A percentile compares a stretch with the other conserved stretches of the same genome.
Conservation (phyloP, 2,797 vertebrate species). For the Gambelia wislizenii region DNA sequence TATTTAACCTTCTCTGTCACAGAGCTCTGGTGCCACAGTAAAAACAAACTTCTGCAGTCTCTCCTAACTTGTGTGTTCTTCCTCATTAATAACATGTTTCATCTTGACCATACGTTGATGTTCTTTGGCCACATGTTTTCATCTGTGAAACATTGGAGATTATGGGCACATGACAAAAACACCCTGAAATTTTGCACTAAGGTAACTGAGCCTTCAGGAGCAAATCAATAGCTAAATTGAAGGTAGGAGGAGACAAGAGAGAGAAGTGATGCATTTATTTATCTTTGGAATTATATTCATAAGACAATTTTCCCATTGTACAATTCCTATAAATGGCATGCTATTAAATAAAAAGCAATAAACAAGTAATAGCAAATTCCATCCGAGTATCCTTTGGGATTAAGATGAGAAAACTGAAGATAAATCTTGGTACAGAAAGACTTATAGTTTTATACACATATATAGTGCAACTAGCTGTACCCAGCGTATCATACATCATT, state of each 20-base stretch:
- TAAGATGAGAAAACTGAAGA: not conserved
- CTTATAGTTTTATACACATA: too few relatives aligned
- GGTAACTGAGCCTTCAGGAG: not conserved
- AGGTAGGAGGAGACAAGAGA: not conserved
- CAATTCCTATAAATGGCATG: not conserved
- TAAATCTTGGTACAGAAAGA: not conserved
- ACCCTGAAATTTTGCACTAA: not conserved
- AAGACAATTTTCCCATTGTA: not conserved
- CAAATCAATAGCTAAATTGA: not conserved
- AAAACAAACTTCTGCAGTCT: too few relatives aligned
- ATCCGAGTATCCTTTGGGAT: not conserved
- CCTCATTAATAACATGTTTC: too few relatives aligned
- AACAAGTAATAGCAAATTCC: not conserved
- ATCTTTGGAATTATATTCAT: not conserved
- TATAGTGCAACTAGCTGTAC: too few relatives aligned
- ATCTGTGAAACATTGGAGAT: too few relatives aligned
- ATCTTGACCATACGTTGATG: too few relatives aligned
- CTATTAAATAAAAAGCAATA: not conserved
- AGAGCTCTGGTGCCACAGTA: too few relatives aligned
- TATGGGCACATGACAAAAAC: too few relatives aligned
- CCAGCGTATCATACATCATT: too few relatives aligned
- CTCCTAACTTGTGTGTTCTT: too few relatives aligned
- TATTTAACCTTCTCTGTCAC: too few relatives aligned
- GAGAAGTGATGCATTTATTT: not conserved
- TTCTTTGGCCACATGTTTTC: too few relatives aligned